phyloP scores from a whole-genome alignment of 2,888 invertebrate species.

The Tryphoninae sp. region DNA sequence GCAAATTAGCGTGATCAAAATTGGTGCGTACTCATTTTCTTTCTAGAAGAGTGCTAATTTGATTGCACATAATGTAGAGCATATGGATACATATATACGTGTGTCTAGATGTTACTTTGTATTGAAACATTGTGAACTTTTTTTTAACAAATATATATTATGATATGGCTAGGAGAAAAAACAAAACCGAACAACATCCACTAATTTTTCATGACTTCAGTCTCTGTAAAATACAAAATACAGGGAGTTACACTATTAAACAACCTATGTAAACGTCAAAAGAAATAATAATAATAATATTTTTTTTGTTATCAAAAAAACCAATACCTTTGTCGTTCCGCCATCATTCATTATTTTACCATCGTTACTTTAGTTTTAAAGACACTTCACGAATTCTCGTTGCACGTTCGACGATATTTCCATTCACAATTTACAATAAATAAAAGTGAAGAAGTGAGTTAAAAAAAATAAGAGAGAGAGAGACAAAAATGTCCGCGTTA shows the following conservation, averaged over 20 bases:
- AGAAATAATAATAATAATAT: conserved; percentile 48
- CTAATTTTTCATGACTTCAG: conserved; percentile 53
- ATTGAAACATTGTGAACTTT: conserved; percentile 69
- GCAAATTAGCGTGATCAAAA: conserved; percentile 57
- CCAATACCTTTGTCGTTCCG: conserved; percentile 54
- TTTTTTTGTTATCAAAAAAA: conserved; percentile 34
- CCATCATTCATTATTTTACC: conserved; percentile 47
- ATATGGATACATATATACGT: conserved; percentile 41
- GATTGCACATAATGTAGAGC: conserved; percentile 20
- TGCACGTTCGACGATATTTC: conserved; percentile 46
- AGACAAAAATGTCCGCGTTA: conserved; percentile 6
- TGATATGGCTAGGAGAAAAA: conserved; percentile 51
- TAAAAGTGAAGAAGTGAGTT: neutral
- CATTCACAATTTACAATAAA: conserved; percentile 2
- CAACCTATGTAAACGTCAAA: conserved; percentile 53
- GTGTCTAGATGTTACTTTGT: conserved; percentile 63
- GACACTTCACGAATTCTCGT: conserved; percentile 44
- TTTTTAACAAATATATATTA: conserved; percentile 56
- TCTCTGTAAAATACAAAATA: conserved; percentile 58
- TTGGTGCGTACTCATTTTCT: conserved; percentile 56
- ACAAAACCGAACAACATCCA: conserved; percentile 56
- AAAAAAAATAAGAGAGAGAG: conserved; percentile 4
- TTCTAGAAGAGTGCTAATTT: conserved; percentile 51
- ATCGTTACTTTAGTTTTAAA: conserved; percentile 35
- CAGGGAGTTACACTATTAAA: conserved; percentile 41